Base-by-base conservation (phyloP, 1,140 invertebrate species). In the Drosophila baimaii region DNA sequence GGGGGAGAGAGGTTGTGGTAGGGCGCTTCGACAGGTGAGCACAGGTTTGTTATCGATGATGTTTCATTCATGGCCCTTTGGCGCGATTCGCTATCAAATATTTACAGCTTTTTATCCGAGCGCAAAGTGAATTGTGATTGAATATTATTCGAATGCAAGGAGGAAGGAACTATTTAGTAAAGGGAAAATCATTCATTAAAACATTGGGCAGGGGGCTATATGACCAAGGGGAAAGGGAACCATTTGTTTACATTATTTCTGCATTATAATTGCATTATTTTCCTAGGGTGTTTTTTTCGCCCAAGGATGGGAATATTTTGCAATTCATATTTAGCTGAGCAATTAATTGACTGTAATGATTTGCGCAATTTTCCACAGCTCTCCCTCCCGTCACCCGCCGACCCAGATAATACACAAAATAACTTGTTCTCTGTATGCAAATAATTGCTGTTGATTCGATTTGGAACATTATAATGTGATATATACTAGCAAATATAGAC, bases 311-410 rank as follows among this genome's bases (percentile, higher is more conserved):
- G 29, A 76, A 57, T 29, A 58, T 77, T 76, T 59, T 37, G 72
- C 74, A 77, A 77, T 77, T 77, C 73, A 77, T 77, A 69, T 77
- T 77, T 63, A 39, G 31, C 37, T 23, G 31, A 9, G 31, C 51
- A 70, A 37, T 77, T 77, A 77, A 77, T 77, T 77, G 74, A 77
- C 64, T 70, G 74, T 58, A 77, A 77, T 77, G 64, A 77, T 70
- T 77, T 70, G 64, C 75, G 43, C 43, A 70, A 77, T 77, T 77
- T 70, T 37, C 27, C 41, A 35, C 27, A 9, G 10, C 19, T 23
- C 1, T 12, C 31, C 27, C 23, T 0, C 21, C 41, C 27, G 9
- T 1, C 1, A n/a, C 44, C 17, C 17, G 17, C 15, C 46, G 19
- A 10, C 39, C 12, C 37, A 25, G 37, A 51, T 77, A 35, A 47